Evolutionary conservation across 37 sponge, comb jelly and placozoan genomes (phyloP), one percentile per base, ranked within the genome.

Genomic region (Ephydatia muelleri): DNA sequence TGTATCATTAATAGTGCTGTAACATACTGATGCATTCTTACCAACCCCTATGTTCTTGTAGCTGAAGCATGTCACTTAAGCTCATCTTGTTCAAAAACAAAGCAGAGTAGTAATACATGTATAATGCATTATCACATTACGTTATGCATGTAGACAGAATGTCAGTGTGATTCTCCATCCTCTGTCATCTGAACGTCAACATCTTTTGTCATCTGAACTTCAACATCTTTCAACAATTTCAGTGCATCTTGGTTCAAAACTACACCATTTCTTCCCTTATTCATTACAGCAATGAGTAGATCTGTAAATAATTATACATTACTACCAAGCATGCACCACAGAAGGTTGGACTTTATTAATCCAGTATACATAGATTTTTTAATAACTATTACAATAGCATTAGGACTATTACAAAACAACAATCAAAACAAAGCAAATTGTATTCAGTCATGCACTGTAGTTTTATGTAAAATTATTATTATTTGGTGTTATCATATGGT

Each of bases 141-240:
- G 19, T 57, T 57, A 57, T 57, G 57, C 57, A 57, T 57, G 57
- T 57, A 57, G 57, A 57, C 57, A 57, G 57, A 57, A 57, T 57
- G 57, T 57, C 57, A 57, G 19, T 57, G 57, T 57, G 16, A 57
- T 57, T 57, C 57, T 57, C 57, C 57, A 57, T 57, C 57, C 57
- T 57, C 57, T 57, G 57, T 57, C 57, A 57, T 57, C 57, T 57
- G 57, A 57, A 57, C 57, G 57, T 57, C 57, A 57, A 57, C 57
- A 57, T 57, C 57, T 57, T 57, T 57, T 57, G 57, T 57, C 57
- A 57, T 57, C 57, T 57, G 57, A 57, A 57, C 57, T 57, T 57
- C 57, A 57, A 57, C 57, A 57, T 57, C 57, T 57, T 57, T 57
- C 57, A 57, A 57, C 57, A 57, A 57, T 57, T 57, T 57, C 57